phyloP scores from a whole-genome alignment of 1,140 invertebrate genomes.

The Mesaphorura yosii region DNA sequence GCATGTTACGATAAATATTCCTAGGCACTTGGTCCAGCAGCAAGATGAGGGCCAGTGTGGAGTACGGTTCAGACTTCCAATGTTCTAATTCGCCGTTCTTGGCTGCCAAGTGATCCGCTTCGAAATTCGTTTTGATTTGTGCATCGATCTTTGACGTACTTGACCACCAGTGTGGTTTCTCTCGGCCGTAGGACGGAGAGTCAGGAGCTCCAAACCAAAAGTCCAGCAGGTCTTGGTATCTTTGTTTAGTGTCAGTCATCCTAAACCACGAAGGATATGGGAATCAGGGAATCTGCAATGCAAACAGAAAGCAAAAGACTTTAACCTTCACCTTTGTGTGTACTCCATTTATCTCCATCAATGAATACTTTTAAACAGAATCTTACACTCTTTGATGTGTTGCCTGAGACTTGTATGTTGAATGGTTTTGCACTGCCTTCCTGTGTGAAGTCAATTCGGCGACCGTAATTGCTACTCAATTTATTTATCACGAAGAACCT shows the following conservation, averaged over 20 bases:
- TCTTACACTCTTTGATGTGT: no score
- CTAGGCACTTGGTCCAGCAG: slow-evolving; percentile 1
- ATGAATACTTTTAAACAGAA: no score
- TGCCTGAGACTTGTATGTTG: no score
- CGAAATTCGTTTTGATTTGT: not conserved
- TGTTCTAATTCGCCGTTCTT: not conserved
- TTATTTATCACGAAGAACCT: no score
- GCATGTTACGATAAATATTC: not conserved
- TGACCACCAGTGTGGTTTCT: not conserved
- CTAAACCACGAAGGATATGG: not conserved
- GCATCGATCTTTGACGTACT: not conserved
- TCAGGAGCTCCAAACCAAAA: not conserved
- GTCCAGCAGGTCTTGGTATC: not conserved
- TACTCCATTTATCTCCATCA: no score
- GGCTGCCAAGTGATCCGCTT: not conserved
- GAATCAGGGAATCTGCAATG: not conserved
- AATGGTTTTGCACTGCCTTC: no score
- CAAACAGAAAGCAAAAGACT: not conserved
- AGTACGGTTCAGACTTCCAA: not conserved
- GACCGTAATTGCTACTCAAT: no score
- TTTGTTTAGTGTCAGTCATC: not conserved
- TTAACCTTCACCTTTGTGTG: no score
- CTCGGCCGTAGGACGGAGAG: not conserved
- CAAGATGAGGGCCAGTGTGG: not conserved
- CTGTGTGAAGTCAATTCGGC: no score